phyloP scores from a whole-genome alignment of 2,113 vertebrate species.

The Atrichornis clamosus region DNA sequence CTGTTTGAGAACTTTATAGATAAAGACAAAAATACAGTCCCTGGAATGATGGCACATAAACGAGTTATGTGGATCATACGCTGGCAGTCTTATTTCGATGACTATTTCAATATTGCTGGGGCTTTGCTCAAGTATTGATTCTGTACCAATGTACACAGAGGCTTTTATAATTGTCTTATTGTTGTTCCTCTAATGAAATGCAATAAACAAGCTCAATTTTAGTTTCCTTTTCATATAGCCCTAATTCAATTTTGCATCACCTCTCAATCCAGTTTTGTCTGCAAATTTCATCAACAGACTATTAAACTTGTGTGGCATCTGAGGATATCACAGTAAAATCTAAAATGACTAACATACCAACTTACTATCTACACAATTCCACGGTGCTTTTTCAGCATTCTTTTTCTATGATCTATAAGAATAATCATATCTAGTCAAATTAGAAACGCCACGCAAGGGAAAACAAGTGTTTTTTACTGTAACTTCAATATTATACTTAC shows the following conservation, averaged over 20 bases:
- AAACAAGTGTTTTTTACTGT: neutral
- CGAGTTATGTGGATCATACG: neutral
- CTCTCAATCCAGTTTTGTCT: neutral
- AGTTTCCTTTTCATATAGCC: neutral
- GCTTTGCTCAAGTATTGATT: neutral
- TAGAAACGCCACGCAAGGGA: neutral
- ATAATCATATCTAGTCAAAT: neutral
- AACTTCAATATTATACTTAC: constrained; percentile 3
- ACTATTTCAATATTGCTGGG: neutral
- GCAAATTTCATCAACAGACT: neutral
- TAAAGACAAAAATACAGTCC: neutral
- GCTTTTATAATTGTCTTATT: neutral
- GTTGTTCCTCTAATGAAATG: neutral
- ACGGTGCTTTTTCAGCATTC: neutral
- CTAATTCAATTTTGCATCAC: neutral
- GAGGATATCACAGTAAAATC: neutral
- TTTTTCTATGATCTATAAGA: neutral
- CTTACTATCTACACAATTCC: neutral
- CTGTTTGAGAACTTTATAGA: neutral
- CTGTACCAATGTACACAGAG: neutral
- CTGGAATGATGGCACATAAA: neutral
- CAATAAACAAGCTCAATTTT: neutral
- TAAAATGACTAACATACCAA: neutral
- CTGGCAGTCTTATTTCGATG: neutral
- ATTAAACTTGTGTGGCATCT: neutral